Evolutionary conservation across 2,888 invertebrate species (phyloP), one percentile per base, ranked within the genome.

Genomic region (Sarcophaga rosellei): DNA sequence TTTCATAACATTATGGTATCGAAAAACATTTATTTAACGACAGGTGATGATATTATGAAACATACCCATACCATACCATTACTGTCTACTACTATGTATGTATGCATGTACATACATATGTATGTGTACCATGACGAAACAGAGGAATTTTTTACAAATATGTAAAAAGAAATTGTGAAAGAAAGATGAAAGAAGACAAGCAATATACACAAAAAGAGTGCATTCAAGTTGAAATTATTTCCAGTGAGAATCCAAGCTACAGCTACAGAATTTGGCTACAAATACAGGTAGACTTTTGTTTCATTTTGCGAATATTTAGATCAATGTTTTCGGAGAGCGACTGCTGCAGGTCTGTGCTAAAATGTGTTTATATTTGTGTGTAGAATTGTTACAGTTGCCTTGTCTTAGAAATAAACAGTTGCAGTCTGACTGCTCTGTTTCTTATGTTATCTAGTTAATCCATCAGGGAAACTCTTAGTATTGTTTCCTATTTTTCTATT

Each of bases 41-140:
- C 86, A 86, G 86, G 86, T 86, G 86, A 86, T 86, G 86, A 86
- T 81, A 66, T 84, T 78, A 70, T 70, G 69, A 84, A 84, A 81
- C 75, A 45, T 65, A 61, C 15, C 12, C 10, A 72, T 44, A 17
- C 10, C 59, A 25, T 61, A 17, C 47, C 47, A 47, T 47, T 47
- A 47, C 47, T 6, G 6, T 6, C 35, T 35, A 35, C 35, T 35
- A 35, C 57, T 57, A 15, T n/a, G n/a, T 57, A 15, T 1, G 15
- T 57, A 57, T n/a, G n/a, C 6, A 2, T 17, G 12, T n/a, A 59
- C 20, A 68, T 45, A 45, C 8, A 20, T 15, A 17, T 15, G 3
- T 35, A 59, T 70, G 20, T 2, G 57, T 35, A 35, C n/a, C 35
- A 47, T 68, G 5, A 25, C 23, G 74, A 66, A 79, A 85, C 79